Evolutionary conservation across 2,797 vertebrate species (phyloP), one percentile per base, ranked within the genome.

Genomic region (Sebastolobus alascanus): DNA sequence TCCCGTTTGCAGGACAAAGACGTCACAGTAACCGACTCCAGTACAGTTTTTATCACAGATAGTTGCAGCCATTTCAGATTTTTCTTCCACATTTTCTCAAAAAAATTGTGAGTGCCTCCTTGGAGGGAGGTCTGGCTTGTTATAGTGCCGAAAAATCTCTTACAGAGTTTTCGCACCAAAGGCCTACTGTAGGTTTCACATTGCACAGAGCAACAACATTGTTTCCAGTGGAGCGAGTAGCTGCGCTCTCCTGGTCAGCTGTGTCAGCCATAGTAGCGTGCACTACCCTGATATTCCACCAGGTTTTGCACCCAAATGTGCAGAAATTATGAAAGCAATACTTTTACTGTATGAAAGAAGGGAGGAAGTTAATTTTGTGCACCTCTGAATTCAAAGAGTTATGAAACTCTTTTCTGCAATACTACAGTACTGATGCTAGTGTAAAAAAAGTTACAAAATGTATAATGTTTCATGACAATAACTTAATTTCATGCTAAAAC

Each of bases 121-220:
- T 35, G 38, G 69, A 64, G 78, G 74, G 74, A 75, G 43, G 33
- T 85, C 77, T 83, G 73, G 64, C 75, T 75, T 83, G 61, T 71
- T 55, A 14, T 2, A 12, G n/a, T 5, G 8, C 35, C 35, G 18
- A 16, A 60, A 50, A 61, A 29, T 16, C 27, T 33, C 31, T 70
- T 35, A 56, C 22, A 27, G 13, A 56, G 16, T 4, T n/a, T 67
- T 58, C 54, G 54, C 38, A 60, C 18, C 22, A 10, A 68, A 52
- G 31, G 25, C 20, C 22, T 6, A 6, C 22, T 14, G 10, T 5
- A 29, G 16, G 60, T 33, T 43, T 1, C 3, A 58, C 52, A 31
- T 27, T 56, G 27, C 58, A 75, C 9, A 22, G 5, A 52, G 27
- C 20, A 27, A 46, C 5, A 65, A 25, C n/a, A 40, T 20, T 35